Conservation (phyloP, 2,113 vertebrate species). For the Balaenoptera acutorostrata region DNA sequence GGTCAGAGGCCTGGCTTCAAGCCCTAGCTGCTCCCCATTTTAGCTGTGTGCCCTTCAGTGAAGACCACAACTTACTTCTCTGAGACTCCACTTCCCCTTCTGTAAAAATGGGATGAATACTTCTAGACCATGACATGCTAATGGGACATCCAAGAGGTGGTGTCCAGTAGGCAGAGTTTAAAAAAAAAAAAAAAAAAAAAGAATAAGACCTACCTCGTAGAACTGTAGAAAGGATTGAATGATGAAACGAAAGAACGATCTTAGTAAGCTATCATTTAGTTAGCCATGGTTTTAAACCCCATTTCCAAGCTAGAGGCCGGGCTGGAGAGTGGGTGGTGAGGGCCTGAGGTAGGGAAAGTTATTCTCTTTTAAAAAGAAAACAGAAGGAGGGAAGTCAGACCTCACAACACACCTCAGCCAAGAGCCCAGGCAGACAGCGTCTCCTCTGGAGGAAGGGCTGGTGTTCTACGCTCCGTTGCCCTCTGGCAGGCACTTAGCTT, state of each 20-base stretch:
- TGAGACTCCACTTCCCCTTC: neutral
- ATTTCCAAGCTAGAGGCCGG: neutral
- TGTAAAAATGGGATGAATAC: neutral
- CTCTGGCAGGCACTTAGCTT: constrained; percentile 21
- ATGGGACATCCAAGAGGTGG: neutral
- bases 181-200: neutral
- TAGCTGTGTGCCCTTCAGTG: neutral
- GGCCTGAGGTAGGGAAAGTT: neutral
- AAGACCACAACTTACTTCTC: neutral
- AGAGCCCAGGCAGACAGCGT: constrained; percentile 4
- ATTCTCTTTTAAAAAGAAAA: constrained; percentile 18
- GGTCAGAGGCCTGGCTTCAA: neutral
- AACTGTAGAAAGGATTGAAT: neutral
- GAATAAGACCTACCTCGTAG: neutral
- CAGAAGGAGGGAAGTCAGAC: constrained; percentile 1
- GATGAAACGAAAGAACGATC: neutral
- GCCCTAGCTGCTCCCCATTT: neutral
- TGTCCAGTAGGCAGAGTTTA: neutral
- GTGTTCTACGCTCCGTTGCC: neutral
- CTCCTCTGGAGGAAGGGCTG: neutral
- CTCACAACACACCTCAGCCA: neutral
- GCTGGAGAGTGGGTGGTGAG: neutral
- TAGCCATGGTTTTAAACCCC: neutral
- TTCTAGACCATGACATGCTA: neutral
- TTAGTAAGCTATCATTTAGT: neutral